These are phyloP conservation scores for Linyphia triangularis DNA, from an alignment of 2,888 invertebrate genomes.

Conservation along the genomic window DNA sequence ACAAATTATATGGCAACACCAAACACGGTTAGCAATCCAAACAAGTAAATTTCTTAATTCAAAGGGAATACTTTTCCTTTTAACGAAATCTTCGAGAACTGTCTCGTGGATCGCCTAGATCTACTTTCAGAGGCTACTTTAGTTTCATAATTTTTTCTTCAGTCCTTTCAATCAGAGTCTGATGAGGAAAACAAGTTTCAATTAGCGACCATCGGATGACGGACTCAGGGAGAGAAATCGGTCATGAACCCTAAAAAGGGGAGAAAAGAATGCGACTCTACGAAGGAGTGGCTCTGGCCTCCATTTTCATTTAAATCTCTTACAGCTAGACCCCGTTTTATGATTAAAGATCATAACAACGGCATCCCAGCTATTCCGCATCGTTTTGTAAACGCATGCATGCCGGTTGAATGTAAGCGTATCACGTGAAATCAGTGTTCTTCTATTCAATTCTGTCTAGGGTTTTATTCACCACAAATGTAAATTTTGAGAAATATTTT, in stretches of 20 bases:
- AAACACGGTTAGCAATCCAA: no score
- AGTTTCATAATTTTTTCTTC: background rate
- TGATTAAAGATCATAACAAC: slow-evolving; percentile 8
- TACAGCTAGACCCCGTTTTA: background rate
- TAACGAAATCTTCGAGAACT: background rate
- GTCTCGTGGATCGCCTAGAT: background rate
- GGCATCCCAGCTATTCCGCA: background rate
- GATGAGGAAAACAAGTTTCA: slow-evolving; percentile 68
- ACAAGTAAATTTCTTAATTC: no score
- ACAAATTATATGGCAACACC: no score
- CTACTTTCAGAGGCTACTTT: background rate
- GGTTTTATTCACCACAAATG: no score
- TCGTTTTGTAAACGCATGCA: no score
- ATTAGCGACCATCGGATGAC: slow-evolving; percentile 65
- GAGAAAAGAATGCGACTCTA: slow-evolving; percentile 55
- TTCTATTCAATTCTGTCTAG: no score
- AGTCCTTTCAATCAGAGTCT: slow-evolving; percentile 61
- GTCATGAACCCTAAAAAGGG: slow-evolving; percentile 64
- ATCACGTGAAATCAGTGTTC: no score
- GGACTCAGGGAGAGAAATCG: slow-evolving; percentile 63
- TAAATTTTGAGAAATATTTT: no score
- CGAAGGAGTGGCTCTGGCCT: slow-evolving; percentile 57
- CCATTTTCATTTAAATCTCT: slow-evolving; percentile 62
- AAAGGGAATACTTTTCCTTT: no score
- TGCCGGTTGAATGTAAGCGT: no score